A percentile compares a stretch with the other conserved stretches of the same genome.
phyloP scores from a whole-genome alignment of 2,888 invertebrate species.

The Chaetogeoica ovagalla region DNA sequence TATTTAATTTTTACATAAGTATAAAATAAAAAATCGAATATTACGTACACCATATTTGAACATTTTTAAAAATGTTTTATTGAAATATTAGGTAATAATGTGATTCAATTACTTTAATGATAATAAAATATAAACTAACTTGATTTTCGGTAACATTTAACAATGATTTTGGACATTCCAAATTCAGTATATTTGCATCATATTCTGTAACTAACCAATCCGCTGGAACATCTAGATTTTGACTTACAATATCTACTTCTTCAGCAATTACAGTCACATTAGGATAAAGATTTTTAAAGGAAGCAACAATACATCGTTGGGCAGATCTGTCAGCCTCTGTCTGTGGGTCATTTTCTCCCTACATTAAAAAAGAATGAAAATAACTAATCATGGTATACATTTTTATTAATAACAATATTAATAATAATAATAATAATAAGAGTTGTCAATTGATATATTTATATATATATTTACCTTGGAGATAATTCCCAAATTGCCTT shows the following conservation, averaged over 20 bases:
- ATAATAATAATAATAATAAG: constrained; percentile 20
- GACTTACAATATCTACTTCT: constrained; percentile 67
- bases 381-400: neutral
- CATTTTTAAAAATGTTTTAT: too few relatives aligned
- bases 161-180: constrained; percentile 72
- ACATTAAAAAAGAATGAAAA: constrained; percentile 55
- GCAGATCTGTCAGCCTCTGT: constrained; percentile 97
- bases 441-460: neutral
- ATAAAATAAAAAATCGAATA: too few relatives aligned
- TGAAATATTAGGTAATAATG: neutral
- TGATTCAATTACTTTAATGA: neutral
- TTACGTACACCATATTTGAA: too few relatives aligned
- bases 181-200: constrained; percentile 69
- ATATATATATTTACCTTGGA: constrained; percentile 72
- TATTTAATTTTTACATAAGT: too few relatives aligned
- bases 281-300: constrained; percentile 82
- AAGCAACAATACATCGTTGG: constrained; percentile 89
- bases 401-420: constrained; percentile 13
- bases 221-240: constrained; percentile 65
- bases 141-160: constrained; percentile 56
- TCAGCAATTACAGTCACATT: constrained; percentile 85
- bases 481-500: constrained; percentile 87
- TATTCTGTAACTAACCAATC: constrained; percentile 78
- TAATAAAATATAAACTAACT: constrained; percentile 32
- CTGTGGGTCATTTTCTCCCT: constrained; percentile 86